A percentile compares a stretch with the other conserved stretches of the same genome.
Conservation (phyloP, 1,140 invertebrate species). For the Panagrolaimus sp. region DNA sequence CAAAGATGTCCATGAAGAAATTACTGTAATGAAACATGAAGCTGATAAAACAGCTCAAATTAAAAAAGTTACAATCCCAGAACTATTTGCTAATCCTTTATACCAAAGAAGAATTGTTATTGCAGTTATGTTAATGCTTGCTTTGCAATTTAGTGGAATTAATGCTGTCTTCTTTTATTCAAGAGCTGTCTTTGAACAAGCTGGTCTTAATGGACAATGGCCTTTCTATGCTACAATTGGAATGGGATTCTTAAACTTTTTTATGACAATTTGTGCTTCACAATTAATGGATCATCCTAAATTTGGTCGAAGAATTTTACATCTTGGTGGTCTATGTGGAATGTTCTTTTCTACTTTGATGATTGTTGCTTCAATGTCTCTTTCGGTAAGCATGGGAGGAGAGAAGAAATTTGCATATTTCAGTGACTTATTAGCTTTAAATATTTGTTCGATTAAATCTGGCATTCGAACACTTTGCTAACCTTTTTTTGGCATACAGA, state of each 20-base stretch:
- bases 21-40: conserved; percentile 14
- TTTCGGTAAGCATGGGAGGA: conserved; percentile 10
- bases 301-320: background rate
- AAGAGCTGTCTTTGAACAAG: conserved; percentile 15
- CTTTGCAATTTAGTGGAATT: conserved; percentile 80
- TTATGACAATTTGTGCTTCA: conserved; percentile 76
- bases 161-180: conserved; percentile 67
- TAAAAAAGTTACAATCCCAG: conserved; percentile 7
- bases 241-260: conserved; percentile 76
- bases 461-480: no score
- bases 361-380: background rate
- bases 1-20: conserved; percentile 14
- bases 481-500: no score
- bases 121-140: conserved; percentile 78
- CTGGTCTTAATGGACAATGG: conserved; percentile 12
- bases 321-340: conserved; percentile 1
- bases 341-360: background rate
- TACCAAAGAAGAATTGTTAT: conserved; percentile 17
- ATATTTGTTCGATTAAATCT: no score
- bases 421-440: no score
- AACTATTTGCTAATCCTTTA: conserved; percentile 9
- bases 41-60: conserved; percentile 5
- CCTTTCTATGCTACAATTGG: conserved; percentile 59
- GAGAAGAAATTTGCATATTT: background rate
- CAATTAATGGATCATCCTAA: conserved; percentile 69